Evolutionary conservation across 2,888 invertebrate genomes (phyloP), one percentile per base, ranked within the genome.

Genomic region (Cheilosia scutellata): DNA sequence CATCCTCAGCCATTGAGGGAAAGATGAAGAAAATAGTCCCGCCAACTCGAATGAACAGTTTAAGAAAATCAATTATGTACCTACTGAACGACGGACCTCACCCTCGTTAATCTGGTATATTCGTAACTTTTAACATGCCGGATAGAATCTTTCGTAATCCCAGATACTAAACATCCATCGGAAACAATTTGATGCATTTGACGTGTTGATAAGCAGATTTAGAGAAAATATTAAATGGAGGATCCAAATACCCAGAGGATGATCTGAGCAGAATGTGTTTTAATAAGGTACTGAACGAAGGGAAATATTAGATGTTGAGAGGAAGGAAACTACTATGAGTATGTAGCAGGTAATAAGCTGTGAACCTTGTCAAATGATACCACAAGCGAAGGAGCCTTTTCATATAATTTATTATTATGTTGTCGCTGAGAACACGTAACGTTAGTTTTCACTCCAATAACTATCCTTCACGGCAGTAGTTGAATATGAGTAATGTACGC

Each of bases 11-110:
- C 37, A 4, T 11, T 11, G 11, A 11, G 11, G 4, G 9, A 4
- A 4, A 11, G 4, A 37, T 0, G 11, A 11, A 37, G 9, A 9
- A 37, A 37, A 37, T 2, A 7, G 31, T 33, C 6, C 6, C 6
- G 31, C 31, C 13, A 42, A 44, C 16, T 44, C n/a, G 2, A 25
- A 20, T 20, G 20, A 2, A 27, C 47, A 29, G 31, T 63, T 47
- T 63, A 47, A 63, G 57, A 49, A 68, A 68, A 60, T 76, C 76
- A 60, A 68, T 76, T 66, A 20, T 20, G 20, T 20, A 51, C 66
- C 37, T 76, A 51, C 33, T 37, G 37, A 37, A 37, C 3, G 37
- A 0, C 37, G 1, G 37, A 40, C 11, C 4, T 20, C 13, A 1
- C 6, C n/a, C 44, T 33, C 49, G 25, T 37, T 25, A 33, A 65